These are phyloP conservation scores for Cryptophagus acutangulus DNA, from an alignment of 2,888 invertebrate species.

Conservation along the genomic window DNA sequence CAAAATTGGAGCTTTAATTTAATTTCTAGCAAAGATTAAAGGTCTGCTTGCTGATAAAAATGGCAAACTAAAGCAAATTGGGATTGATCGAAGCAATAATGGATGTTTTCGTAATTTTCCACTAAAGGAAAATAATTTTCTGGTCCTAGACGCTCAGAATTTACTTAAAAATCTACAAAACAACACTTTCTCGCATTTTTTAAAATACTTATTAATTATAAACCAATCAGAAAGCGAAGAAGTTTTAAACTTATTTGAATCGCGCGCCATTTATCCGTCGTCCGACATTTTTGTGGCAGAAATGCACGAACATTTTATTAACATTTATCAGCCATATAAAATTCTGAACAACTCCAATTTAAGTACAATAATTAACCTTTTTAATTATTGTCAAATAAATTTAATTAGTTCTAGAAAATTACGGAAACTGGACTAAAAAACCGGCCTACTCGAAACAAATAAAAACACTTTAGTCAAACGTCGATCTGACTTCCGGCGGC, in stretches of 20 bases:
- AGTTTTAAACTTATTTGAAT: conserved; percentile 9
- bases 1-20: no score
- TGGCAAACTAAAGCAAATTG: no score
- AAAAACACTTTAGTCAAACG: conserved; percentile 11
- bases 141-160: no score
- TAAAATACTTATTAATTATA: conserved; percentile 16
- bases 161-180: no score
- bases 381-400: conserved; percentile 6
- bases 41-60: no score
- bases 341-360: conserved; percentile 10
- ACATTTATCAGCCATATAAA: conserved; percentile 21
- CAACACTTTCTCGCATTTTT: conserved; percentile 14
- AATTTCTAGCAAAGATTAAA: no score
- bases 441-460: conserved; percentile 10
- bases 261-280: conserved; percentile 12
- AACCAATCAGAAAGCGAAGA: conserved; percentile 2
- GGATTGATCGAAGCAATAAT: no score
- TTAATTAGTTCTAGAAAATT: conserved; percentile 19
- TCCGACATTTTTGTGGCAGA: conserved; percentile 16
- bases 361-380: conserved; percentile 10
- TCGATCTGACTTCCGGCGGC: conserved; percentile 20
- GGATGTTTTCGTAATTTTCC: no score
- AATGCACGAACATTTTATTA: conserved; percentile 4
- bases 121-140: no score
- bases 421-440: conserved; percentile 21